Evolutionary conservation across 2,888 invertebrate species (phyloP).

Genomic region (Clostera curtula): DNA sequence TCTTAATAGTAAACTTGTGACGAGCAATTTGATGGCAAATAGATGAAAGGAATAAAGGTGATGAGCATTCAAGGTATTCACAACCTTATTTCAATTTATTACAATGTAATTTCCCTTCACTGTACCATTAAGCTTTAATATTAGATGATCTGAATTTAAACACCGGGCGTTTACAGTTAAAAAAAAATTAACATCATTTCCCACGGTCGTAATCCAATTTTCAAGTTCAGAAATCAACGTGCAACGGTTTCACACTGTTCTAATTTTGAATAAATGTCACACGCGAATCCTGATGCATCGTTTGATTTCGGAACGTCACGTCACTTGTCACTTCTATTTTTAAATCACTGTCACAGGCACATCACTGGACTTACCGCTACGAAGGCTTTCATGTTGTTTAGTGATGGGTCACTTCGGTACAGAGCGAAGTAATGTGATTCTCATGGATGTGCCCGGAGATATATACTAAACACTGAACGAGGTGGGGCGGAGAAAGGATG

Average conservation of each 20-base stretch:
- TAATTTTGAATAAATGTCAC: constrained; percentile 17
- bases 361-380: constrained; percentile 69
- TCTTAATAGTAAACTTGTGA: no score
- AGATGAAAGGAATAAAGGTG: no score
- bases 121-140: no score
- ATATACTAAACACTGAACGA: constrained; percentile 52
- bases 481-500: constrained; percentile 73
- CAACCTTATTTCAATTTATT: no score
- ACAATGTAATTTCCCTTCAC: no score
- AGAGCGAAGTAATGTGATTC: constrained; percentile 62
- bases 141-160: no score
- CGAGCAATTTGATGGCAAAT: no score
- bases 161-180: no score
- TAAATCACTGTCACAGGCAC: constrained; percentile 32
- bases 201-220: constrained; percentile 17
- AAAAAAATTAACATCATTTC: not conserved
- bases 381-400: constrained; percentile 71
- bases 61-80: no score
- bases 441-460: constrained; percentile 47
- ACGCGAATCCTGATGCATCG: constrained; percentile 33
- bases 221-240: constrained; percentile 30
- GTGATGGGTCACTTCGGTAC: constrained; percentile 66
- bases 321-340: constrained; percentile 49
- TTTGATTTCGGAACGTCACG: constrained; percentile 63
- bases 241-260: constrained; percentile 18